These are phyloP conservation scores for Sciurus carolinensis DNA, from an alignment of 2,797 vertebrate genomes.

Conservation along the genomic window DNA sequence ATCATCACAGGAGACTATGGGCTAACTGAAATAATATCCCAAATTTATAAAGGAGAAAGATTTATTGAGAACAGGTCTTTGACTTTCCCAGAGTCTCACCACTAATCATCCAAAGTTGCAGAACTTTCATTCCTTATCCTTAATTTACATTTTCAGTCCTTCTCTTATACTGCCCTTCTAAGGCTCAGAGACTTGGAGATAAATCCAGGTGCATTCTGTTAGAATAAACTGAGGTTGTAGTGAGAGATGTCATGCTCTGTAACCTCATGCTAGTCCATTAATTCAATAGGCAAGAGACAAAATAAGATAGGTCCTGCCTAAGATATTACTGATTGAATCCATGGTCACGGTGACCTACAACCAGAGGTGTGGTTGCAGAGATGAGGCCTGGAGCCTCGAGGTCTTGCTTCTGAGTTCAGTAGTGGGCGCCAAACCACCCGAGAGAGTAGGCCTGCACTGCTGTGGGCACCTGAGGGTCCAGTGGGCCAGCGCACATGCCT, in stretches of 20 bases:
- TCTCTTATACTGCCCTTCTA: too few species aligned
- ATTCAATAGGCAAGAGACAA: not conserved
- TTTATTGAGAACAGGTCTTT: not conserved
- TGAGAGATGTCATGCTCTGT: not conserved
- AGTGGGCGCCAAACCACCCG: too few species aligned
- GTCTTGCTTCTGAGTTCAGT: not conserved
- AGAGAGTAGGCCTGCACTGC: not conserved
- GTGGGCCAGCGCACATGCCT: too few species aligned
- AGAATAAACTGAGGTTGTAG: not conserved
- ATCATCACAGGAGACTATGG: not conserved
- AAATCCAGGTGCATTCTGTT: fast-evolving
- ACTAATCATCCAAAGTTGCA: not conserved
- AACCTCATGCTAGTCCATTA: not conserved
- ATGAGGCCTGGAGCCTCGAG: not conserved
- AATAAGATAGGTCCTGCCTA: not conserved
- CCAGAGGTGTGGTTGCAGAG: not conserved
- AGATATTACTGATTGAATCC: not conserved
- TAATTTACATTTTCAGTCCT: fast-evolving
- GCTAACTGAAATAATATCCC: not conserved
- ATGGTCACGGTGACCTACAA: not conserved
- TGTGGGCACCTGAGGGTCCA: too few species aligned
- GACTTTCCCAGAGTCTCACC: not conserved
- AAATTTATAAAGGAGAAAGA: not conserved
- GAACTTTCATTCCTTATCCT: not conserved
- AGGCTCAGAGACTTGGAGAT: too few species aligned